Evolutionary conservation across 2,888 invertebrate species (phyloP).

Genomic region (Leptopterna dolabrata): DNA sequence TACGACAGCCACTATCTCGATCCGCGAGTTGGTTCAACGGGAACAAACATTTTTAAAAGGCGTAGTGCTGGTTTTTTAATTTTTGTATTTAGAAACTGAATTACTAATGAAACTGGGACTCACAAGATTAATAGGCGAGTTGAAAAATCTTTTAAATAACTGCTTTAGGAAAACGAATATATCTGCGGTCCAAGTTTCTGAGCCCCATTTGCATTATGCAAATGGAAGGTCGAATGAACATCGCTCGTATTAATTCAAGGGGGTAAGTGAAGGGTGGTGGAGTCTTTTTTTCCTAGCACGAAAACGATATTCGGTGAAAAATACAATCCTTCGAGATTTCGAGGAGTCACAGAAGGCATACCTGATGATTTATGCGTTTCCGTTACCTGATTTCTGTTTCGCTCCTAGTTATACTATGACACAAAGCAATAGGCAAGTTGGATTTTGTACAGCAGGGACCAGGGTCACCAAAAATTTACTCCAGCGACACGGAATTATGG

Average conservation of each 20-base stretch:
- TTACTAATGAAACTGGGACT: background rate
- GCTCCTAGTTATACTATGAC: too few relatives aligned
- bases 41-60: background rate
- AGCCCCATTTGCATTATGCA: background rate
- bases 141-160: background rate
- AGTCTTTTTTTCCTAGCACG: background rate
- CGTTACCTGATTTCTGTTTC: too few relatives aligned
- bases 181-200: background rate
- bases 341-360: background rate
- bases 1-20: background rate
- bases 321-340: background rate
- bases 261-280: too few relatives aligned
- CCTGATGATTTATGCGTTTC: background rate
- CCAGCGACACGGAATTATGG: too few relatives aligned
- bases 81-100: background rate
- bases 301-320: background rate
- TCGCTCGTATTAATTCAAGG: background rate
- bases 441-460: too few relatives aligned
- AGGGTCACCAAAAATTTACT: too few relatives aligned
- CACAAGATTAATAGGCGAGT: background rate
- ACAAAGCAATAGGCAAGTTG: too few relatives aligned
- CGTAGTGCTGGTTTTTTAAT: background rate
- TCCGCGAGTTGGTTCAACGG: background rate
- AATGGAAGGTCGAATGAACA: background rate
- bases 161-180: background rate